Conservation (phyloP, 2,113 vertebrate genomes). For the Nycticryphes semicollaris region DNA sequence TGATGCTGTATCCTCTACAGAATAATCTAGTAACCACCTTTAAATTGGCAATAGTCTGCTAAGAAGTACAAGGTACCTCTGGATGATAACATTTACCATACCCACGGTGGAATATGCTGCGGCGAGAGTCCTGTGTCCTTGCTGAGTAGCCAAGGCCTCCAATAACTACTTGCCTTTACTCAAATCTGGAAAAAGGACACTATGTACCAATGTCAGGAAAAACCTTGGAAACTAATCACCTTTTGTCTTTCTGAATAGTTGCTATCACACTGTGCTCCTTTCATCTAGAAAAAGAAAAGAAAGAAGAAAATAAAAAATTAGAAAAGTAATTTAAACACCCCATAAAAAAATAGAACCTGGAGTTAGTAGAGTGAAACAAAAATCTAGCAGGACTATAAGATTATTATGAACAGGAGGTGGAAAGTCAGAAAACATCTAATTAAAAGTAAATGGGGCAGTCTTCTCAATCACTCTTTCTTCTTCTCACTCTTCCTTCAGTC, state of each 20-base stretch:
- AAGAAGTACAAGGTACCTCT: not conserved
- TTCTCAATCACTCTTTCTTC: not conserved
- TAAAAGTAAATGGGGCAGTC: not conserved
- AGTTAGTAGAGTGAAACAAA: not conserved
- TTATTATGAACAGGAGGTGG: not conserved
- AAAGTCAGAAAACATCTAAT: not conserved
- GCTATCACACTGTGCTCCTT: not conserved
- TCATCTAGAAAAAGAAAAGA: not conserved
- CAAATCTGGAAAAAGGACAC: not conserved
- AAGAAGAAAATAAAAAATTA: not conserved
- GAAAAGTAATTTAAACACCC: not conserved
- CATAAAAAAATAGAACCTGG: not conserved
- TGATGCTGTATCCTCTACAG: not conserved
- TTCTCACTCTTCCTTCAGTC: not conserved
- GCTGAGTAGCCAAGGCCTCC: not conserved
- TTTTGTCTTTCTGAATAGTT: not conserved
- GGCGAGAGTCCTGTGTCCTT: not conserved
- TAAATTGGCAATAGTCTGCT: not conserved
- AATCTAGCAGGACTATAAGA: not conserved
- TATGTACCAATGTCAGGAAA: accelerated
- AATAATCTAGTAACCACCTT: not conserved
- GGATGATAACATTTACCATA: not conserved
- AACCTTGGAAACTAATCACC: not conserved
- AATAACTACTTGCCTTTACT: not conserved
- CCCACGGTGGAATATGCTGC: no score